phyloP scores from a whole-genome alignment of 2,113 vertebrate species.

The Paratilapia polleni region DNA sequence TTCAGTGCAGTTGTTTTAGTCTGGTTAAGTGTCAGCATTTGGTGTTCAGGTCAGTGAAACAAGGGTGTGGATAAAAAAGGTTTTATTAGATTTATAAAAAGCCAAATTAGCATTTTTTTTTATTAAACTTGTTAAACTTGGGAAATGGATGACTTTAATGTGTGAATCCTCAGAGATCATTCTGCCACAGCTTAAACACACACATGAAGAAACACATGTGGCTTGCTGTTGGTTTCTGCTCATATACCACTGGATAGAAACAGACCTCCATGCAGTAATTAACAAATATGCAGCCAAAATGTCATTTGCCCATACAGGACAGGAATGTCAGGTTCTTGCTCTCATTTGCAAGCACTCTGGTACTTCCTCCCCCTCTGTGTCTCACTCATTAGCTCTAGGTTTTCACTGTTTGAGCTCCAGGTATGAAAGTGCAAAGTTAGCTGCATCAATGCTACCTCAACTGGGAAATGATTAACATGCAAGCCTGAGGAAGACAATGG shows the following conservation, averaged over 20 bases:
- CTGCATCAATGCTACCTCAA: slow-evolving; percentile 26
- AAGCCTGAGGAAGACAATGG: slow-evolving; percentile 49
- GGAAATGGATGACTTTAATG: neutral
- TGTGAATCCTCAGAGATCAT: neutral
- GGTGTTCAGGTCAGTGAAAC: neutral
- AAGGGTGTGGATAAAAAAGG: neutral
- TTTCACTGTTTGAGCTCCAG: slow-evolving; percentile 51
- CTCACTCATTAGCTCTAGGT: slow-evolving; percentile 55
- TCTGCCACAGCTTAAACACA: neutral
- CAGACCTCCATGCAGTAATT: neutral
- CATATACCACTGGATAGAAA: neutral
- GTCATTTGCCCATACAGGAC: neutral
- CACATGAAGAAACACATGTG: neutral
- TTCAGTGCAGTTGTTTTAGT: neutral
- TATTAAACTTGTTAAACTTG: neutral
- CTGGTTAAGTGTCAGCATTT: neutral
- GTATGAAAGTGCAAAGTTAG: slow-evolving; percentile 54
- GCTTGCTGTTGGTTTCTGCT: neutral
- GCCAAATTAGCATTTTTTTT: neutral
- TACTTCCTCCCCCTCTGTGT: slow-evolving; percentile 8
- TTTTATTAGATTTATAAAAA: neutral
- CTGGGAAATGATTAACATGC: slow-evolving; percentile 58
- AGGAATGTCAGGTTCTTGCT: slow-evolving; percentile 17
- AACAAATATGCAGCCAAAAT: neutral
- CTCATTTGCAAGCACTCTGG: slow-evolving; percentile 40